Evolutionary conservation across 2,113 vertebrate genomes (phyloP), one percentile per base, ranked within the genome.

Genomic region (Pachypanchax playfairii): DNA sequence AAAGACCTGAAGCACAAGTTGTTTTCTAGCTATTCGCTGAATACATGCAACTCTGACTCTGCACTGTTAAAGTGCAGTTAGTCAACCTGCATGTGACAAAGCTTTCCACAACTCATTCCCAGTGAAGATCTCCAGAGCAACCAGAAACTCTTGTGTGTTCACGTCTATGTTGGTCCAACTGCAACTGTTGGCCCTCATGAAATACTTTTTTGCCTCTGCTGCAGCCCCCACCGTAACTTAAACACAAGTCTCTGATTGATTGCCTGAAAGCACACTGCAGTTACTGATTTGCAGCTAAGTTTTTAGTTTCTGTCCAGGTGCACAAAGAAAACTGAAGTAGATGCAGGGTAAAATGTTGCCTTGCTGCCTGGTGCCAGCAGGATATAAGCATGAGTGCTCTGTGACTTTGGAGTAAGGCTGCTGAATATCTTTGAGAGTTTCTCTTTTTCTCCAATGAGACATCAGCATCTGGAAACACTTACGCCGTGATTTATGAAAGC

Each of bases 401-500:
- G 21, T 22, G 65, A 74, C 57, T 72, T 66, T 74, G 49, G 20
- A 73, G 57, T 62, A 31, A 73, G 79, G 35, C 77, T 71, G 66
- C 46, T 67, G 52, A 73, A 82, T 73, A 65, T 26, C 26, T 70
- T 60, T 0, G 31, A 65, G 54, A 70, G 56, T 76, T 72, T 80
- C 42, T 70, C 51, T 65, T 59, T 64, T 73, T 43, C 57, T 64
- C 38, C 48, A 3, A 68, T 62, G 79, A 84, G 88, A 83, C 83
- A 69, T 85, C 79, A 75, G 88, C 91, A 93, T 92, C 91, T 93
- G 91, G 92, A 93, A 93, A 84, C 90, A 89, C 88, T 93, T 91
- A 91, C 28, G 75, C 82, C 65, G 80, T 88, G 87, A 89, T 91
- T 91, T 89, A 88, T 67, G 66, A 88, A 87, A 80, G 82, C 84